Base-by-base conservation (phyloP, 2,888 invertebrate species). In the Conus canariensis region DNA sequence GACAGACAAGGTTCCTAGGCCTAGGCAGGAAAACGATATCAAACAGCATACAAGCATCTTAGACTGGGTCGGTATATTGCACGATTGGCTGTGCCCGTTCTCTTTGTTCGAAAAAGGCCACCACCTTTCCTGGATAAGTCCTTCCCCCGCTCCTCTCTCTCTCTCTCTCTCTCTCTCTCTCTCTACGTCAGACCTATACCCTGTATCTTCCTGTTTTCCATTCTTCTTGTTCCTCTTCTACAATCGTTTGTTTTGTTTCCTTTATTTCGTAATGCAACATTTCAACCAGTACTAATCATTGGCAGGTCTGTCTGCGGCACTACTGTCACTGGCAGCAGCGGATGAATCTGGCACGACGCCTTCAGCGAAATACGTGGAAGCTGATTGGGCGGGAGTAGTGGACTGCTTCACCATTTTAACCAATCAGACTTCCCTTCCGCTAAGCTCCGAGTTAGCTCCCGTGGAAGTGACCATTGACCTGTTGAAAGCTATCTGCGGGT, bases 401-500 rank as follows among this genome's bases (percentile, higher is more conserved):
- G 85, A 67, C 12, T 89, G 89, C 25, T 89, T 89, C 85, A 56
- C 45, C 22, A 67, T 89, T 30, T 83, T 89, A 56, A 85, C 89
- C 70, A 89, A 85, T 70, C 89, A 89, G 59, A 89, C 89, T 14
- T 58, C 89, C n/a, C 77, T 89, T 58, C 85, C 85, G 56, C 64
- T 64, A 10, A 64, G 64, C 64, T 10, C 64, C n/a, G 30, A 16
- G 16, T 45, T 22, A 6, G 25, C 83, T 64, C 64, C 89, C 3
- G 89, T 67, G n/a, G 85, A 89, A 8, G 60, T 89, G 45, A 89
- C 83, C 16, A 82, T 67, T 9, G 70, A 70, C 45, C 56, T 89
- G 14, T 85, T 89, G 25, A 89, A 89, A 70, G 22, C 89, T 14
- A 83, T 89, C 58, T 89, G 89, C 45, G 83, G 89, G 89, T 89